phyloP scores from a whole-genome alignment of 2,888 invertebrate genomes.

The Archips crataeganus region DNA sequence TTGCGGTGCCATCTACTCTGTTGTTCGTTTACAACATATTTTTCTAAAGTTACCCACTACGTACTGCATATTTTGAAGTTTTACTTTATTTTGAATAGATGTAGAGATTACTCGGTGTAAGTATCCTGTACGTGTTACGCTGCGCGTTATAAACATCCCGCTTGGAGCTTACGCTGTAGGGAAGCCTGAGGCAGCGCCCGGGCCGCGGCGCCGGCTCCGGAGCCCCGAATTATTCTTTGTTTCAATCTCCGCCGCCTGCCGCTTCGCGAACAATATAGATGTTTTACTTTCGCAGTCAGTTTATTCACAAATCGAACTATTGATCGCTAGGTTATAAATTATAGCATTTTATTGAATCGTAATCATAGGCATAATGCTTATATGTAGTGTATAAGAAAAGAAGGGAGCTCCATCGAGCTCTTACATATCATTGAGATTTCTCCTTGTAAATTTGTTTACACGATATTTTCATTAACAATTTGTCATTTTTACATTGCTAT shows the following conservation, averaged over 20 bases:
- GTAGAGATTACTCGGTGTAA: slow-evolving; percentile 51
- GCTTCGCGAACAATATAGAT: slow-evolving; percentile 49
- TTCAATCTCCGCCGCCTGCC: slow-evolving; percentile 50
- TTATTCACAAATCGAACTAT: slow-evolving; percentile 51
- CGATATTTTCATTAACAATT: slow-evolving; percentile 64
- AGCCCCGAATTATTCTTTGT: slow-evolving; percentile 40
- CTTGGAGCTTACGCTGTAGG: slow-evolving; percentile 50
- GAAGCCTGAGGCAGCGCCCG: slow-evolving; percentile 36
- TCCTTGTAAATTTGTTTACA: slow-evolving; percentile 78
- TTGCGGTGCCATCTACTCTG: slow-evolving; percentile 82
- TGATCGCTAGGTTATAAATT: slow-evolving; percentile 71
- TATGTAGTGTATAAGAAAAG: slow-evolving; percentile 77
- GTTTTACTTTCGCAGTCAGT: slow-evolving; percentile 46
- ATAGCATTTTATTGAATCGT: slow-evolving; percentile 73
- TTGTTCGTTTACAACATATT: slow-evolving; percentile 78
- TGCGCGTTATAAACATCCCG: slow-evolving; percentile 43
- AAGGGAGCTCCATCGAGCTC: slow-evolving; percentile 82
- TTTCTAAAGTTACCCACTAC: slow-evolving; percentile 70
- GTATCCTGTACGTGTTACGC: slow-evolving; percentile 45
- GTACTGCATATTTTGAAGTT: slow-evolving; percentile 34
- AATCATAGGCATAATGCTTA: slow-evolving; percentile 79
- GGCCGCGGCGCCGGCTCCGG: slow-evolving; percentile 40
- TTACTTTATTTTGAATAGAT: slow-evolving; percentile 49
- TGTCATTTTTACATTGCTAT: slow-evolving; percentile 73
- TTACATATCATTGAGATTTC: slow-evolving; percentile 85